Evolutionary conservation across 2,797 vertebrate genomes (phyloP), one percentile per base, ranked within the genome.

Genomic region (Fringilla coelebs): DNA sequence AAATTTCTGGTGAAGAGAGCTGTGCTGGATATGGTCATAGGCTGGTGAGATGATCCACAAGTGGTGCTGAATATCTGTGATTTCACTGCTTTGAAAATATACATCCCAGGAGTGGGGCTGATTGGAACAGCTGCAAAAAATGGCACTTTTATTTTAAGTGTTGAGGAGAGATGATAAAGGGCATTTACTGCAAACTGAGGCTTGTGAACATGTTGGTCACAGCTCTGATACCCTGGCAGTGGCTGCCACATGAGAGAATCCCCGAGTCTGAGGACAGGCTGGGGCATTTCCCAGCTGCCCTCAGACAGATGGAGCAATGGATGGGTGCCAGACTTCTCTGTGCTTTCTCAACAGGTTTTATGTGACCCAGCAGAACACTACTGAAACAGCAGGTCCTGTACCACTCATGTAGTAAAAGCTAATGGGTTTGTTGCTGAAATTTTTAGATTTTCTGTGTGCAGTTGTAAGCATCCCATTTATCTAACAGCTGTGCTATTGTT

Each of bases 401-500:
- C 90, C 80, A 90, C 80, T 95, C 60, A 15, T 55, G 62, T 88
- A 88, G 88, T 94, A 95, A 95, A 95, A 84, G 80, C 90, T 84
- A 94, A 96, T 67, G 88, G 51, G 52, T 88, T 94, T 78, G 70
- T 86, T 88, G 90, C 77, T 90, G 77, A 93, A 90, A 76, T 88
- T 91, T 94, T 94, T 94, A 63, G 89, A 51, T 93, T 96, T 95
- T 96, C 94, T 95, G 70, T 84, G 83, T 66, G 63, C 60, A 57
- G 80, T 94, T 88, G 91, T 82, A 94, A 90, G 95, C 71, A 86
- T 86, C 51, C 74, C 80, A 70, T 90, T 94, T 95, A 90, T 95
- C 79, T 82, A 78, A 95, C 93, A 96, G 94, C 95, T 96, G 96
- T 85, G 82, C 94, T 85, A 45, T 91, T 94, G 93, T 94, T 95